These are phyloP conservation scores for Lutraria lutraria DNA, from an alignment of 2,888 invertebrate species.

Conservation along the genomic window DNA sequence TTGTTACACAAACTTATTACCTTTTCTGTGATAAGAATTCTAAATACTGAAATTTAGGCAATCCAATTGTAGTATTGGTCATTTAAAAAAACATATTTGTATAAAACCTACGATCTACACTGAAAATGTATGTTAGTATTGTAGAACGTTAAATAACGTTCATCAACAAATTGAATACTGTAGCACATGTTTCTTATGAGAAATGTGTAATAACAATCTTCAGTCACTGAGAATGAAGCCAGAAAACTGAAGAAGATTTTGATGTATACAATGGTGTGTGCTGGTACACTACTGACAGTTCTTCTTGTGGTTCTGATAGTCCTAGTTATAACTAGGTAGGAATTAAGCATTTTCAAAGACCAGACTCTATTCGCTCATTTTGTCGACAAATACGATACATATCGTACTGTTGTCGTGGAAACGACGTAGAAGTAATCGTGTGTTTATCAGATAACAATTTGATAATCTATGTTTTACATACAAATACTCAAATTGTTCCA, in stretches of 20 bases:
- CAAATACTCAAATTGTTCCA: background rate
- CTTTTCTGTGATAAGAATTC: background rate
- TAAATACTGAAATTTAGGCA: background rate
- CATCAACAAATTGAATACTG: no score
- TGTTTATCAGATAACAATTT: background rate
- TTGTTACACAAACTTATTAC: background rate
- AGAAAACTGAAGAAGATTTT: background rate
- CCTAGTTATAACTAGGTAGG: background rate
- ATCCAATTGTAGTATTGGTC: background rate
- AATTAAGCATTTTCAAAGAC: background rate
- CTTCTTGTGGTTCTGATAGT: background rate
- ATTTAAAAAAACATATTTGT: background rate
- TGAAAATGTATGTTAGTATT: no score
- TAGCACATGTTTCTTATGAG: background rate
- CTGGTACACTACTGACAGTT: background rate
- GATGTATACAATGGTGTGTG: slow-evolving; percentile 5
- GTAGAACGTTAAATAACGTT: no score
- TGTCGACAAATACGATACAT: background rate
- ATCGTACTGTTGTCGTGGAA: no score
- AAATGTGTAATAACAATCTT: background rate
- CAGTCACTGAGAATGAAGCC: background rate
- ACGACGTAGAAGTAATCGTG: background rate
- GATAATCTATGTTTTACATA: background rate
- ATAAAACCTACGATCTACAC: no score
- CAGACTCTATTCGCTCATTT: background rate